A percentile compares a stretch with the other conserved stretches of the same genome.
Evolutionary conservation across 2,888 invertebrate genomes (phyloP).

Genomic region (Leucophenga maculata): DNA sequence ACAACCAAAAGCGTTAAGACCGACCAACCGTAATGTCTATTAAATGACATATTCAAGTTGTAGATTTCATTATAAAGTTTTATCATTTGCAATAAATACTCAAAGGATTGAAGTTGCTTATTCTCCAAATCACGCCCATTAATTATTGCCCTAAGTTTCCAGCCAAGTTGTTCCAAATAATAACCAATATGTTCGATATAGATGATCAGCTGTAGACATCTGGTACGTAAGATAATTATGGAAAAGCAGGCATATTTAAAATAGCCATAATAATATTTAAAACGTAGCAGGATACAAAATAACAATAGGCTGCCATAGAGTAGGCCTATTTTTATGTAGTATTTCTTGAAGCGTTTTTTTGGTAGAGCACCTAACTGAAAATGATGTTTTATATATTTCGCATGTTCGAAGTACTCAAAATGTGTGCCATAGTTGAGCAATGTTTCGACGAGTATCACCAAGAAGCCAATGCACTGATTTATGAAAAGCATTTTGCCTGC

Average conservation of each 20-base stretch:
- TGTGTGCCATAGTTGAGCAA: constrained; percentile 47
- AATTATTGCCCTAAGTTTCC: constrained; percentile 45
- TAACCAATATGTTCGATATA: constrained; percentile 43
- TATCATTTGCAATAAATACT: constrained; percentile 54
- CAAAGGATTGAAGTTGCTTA: constrained; percentile 51
- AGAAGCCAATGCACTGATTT: too few relatives aligned
- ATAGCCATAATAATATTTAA: constrained; percentile 35
- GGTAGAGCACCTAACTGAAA: constrained; percentile 30
- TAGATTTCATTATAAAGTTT: constrained; percentile 53
- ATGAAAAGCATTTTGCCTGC: too few relatives aligned
- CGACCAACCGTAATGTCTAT: constrained; percentile 56
- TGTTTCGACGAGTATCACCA: constrained; percentile 49
- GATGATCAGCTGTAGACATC: constrained; percentile 35
- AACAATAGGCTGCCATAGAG: constrained; percentile 26
- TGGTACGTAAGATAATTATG: constrained; percentile 37
- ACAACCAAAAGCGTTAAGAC: constrained; percentile 52
- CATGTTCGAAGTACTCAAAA: constrained; percentile 46
- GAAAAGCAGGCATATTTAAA: constrained; percentile 38
- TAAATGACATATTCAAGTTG: constrained; percentile 46
- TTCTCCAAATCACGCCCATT: constrained; percentile 50
- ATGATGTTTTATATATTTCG: constrained; percentile 41
- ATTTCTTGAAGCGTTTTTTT: constrained; percentile 38
- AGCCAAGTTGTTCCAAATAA: constrained; percentile 46
- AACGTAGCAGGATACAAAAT: constrained; percentile 19
- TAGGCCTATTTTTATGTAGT: constrained; percentile 28